A percentile compares a stretch with the other conserved stretches of the same genome.
Conservation (phyloP, 2,797 vertebrate genomes). For the Stomatorhinus walkeri region DNA sequence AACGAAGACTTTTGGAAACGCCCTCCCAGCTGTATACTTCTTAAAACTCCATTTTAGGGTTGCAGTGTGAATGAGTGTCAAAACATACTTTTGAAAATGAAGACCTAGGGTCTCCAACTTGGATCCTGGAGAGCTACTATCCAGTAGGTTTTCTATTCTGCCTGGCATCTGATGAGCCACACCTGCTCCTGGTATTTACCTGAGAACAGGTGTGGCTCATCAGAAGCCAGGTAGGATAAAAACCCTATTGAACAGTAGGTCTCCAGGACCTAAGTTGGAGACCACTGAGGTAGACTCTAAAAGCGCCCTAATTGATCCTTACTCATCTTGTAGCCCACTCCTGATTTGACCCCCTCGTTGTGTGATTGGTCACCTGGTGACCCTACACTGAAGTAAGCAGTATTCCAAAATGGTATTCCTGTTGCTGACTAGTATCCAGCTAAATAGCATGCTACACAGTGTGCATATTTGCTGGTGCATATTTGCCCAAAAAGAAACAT, state of each 20-base stretch:
- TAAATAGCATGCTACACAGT: neutral
- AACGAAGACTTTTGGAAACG: neutral
- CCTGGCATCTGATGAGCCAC: neutral
- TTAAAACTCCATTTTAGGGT: neutral
- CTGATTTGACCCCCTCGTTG: neutral
- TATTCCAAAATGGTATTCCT: neutral
- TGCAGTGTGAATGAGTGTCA: neutral
- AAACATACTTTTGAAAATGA: neutral
- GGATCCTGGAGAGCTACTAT: neutral
- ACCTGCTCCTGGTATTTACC: neutral
- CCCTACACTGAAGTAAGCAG: neutral
- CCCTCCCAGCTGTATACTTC: neutral
- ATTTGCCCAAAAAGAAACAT: neutral
- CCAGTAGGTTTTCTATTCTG: neutral
- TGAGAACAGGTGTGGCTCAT: neutral
- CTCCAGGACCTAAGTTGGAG: neutral
- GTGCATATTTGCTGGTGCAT: neutral
- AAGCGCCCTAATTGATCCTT: neutral
- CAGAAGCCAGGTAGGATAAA: neutral
- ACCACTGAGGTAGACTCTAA: neutral
- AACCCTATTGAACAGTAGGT: neutral
- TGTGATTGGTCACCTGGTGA: neutral
- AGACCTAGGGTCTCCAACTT: neutral
- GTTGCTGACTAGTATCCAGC: neutral
- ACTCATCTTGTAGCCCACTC: neutral